Evolutionary conservation across 30 jellyfish, hydroid and myxozoan species (phyloP), one percentile per base, ranked within the genome.

Genomic region (Aurelia sp.): DNA sequence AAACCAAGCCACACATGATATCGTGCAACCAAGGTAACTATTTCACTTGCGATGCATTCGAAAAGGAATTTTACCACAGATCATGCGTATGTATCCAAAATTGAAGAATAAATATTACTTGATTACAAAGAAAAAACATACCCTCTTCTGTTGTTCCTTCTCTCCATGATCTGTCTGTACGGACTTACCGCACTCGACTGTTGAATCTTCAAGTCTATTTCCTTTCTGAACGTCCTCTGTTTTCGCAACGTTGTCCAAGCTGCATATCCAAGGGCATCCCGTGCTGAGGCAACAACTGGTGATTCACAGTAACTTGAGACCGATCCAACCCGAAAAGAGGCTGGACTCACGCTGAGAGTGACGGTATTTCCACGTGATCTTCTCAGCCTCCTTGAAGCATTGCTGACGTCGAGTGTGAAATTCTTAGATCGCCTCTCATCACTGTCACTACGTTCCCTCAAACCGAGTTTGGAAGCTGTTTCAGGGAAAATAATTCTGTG

Each of bases 211-310:
- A 79, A 23, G 72, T 94, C 99, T 16, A 94, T 71, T 60, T 94
- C 99, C 71, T 86, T 94, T 63, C 95, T 88, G 55, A 88, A 94
- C 57, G 96, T 81, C 11, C 99, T 73, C 70, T 89, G 97, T 75
- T 95, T 95, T 27, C 96, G 73, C 81, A 95, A 69, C 40, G 96
- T 89, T 13, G 89, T 85, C 99, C 99, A 95, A 12, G 97, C 99
- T 13, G 99, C 92, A 82, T 89, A 95, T 3, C 97, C 99, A 10
- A 69, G 77, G 3, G 91, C 93, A 48, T 85, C 93, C 30, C 95
- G 89, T 16, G 96, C 85, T 0, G 91, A 75, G 44, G 90, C 81
- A 21, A 96, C 89, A 23, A 58, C 86, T 6, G 96, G 97, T 57
- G 99, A 85, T 62, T 86, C 97, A 31, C 91, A 63, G 37, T 71